phyloP scores from a whole-genome alignment of 2,113 vertebrate species.

The Anolis sagrei region DNA sequence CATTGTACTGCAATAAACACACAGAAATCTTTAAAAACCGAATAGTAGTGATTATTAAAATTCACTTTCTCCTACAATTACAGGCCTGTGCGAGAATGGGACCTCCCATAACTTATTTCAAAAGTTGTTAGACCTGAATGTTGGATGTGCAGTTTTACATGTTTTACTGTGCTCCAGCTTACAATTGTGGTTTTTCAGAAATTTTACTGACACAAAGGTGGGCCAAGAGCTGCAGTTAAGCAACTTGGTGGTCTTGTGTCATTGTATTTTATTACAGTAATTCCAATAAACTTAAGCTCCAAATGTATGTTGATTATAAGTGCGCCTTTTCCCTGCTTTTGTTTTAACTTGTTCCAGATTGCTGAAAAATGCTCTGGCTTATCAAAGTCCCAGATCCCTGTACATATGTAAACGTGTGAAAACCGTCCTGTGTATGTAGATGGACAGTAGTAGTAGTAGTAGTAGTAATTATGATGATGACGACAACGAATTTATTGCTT shows the following conservation, averaged over 20 bases:
- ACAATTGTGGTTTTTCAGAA: slow-evolving; percentile 1
- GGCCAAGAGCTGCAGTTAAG: background rate
- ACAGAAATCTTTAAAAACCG: background rate
- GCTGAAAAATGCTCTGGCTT: background rate
- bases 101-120: background rate
- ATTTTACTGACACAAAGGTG: slow-evolving; percentile 7
- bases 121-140: slow-evolving; percentile 22
- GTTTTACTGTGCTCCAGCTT: slow-evolving; percentile 13
- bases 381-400: background rate
- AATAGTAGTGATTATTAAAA: background rate
- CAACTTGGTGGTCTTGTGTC: background rate
- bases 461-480: no score
- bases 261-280: background rate
- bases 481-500: no score
- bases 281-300: background rate
- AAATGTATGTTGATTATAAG: background rate
- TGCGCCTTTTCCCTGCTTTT: slow-evolving; percentile 15
- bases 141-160: slow-evolving; percentile 1
- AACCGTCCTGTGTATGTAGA: background rate
- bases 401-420: background rate
- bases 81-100: background rate
- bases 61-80: background rate
- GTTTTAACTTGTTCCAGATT: slow-evolving; percentile 12
- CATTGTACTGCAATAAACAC: background rate
- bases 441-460: background rate